Evolutionary conservation across 2,888 invertebrate species (phyloP).

Genomic region (Teleogryllus oceanicus): DNA sequence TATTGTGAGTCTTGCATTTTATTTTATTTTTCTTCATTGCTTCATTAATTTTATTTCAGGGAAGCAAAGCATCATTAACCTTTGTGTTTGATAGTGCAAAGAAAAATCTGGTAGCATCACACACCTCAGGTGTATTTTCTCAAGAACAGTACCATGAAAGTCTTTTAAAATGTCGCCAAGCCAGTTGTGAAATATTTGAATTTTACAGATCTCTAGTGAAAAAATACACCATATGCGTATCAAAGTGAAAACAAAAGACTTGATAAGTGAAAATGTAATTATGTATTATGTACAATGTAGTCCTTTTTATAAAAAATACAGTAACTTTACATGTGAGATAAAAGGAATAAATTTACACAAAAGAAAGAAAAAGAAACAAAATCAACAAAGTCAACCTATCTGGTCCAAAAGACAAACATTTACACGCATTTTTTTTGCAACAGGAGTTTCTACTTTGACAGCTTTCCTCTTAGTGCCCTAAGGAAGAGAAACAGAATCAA

Average conservation of each 20-base stretch:
- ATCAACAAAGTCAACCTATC: slow-evolving; percentile 20
- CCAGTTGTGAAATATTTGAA: slow-evolving; percentile 65
- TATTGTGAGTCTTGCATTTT: background rate
- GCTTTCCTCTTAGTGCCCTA: slow-evolving; percentile 23
- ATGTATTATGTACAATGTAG: no score
- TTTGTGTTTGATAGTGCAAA: slow-evolving; percentile 70
- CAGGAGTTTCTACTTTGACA: background rate
- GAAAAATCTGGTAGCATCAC: slow-evolving; percentile 58
- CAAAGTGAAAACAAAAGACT: background rate
- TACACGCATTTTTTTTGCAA: slow-evolving; percentile 24
- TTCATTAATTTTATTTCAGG: slow-evolving; percentile 43
- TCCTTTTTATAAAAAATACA: no score
- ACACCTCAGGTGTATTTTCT: slow-evolving; percentile 67
- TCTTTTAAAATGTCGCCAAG: slow-evolving; percentile 60
- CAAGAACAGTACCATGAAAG: slow-evolving; percentile 65
- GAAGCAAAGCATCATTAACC: slow-evolving; percentile 61
- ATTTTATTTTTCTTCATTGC: background rate
- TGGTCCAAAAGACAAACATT: slow-evolving; percentile 12
- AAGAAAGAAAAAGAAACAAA: background rate
- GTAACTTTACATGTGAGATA: no score
- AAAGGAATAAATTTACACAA: no score
- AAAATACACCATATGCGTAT: slow-evolving; percentile 50
- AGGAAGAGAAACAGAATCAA: no score
- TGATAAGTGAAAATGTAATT: no score
- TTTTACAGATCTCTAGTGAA: slow-evolving; percentile 67